phyloP scores from a whole-genome alignment of 2,797 vertebrate genomes.

The Lagodon rhomboides region DNA sequence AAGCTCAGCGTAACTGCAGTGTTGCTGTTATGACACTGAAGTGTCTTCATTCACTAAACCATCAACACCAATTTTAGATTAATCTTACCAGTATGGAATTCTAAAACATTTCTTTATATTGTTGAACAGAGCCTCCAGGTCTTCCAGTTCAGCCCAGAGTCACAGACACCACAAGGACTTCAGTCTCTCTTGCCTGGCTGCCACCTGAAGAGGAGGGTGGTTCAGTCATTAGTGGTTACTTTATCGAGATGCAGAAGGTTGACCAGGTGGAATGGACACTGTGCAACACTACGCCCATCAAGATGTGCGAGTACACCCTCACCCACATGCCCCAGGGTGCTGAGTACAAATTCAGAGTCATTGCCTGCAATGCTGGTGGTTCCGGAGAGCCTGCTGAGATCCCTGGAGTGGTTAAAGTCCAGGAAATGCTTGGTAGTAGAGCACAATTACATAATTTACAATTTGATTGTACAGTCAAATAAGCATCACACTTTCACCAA shows the following conservation, averaged over 20 bases:
- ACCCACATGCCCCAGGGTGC: constrained; percentile 98
- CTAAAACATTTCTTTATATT: constrained; percentile 23
- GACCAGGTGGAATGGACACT: constrained; percentile 99
- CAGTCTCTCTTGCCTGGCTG: constrained; percentile 96
- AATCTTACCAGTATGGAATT: neutral
- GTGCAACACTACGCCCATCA: constrained; percentile 98
- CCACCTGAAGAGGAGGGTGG: constrained; percentile 97
- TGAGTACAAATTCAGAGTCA: constrained; percentile 96
- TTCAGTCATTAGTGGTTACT: constrained; percentile 93
- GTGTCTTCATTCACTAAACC: neutral
- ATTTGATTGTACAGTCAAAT: neutral
- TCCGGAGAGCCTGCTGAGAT: constrained; percentile 95
- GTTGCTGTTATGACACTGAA: neutral
- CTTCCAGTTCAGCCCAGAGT: constrained; percentile 93
- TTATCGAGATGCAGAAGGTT: constrained; percentile 99
- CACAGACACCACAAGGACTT: constrained; percentile 96
- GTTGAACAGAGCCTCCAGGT: constrained; percentile 92
- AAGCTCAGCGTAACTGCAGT: constrained; percentile 3
- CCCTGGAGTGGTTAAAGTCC: constrained; percentile 96
- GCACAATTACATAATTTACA: neutral
- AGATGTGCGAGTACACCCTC: constrained; percentile 98
- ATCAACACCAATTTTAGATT: neutral
- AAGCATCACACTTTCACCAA: neutral
- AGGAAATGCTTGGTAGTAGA: constrained; percentile 97
- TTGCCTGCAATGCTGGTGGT: constrained; percentile 97